These are phyloP conservation scores for Eurosta solidaginis DNA, from an alignment of 1,140 invertebrate species.

Conservation along the genomic window DNA sequence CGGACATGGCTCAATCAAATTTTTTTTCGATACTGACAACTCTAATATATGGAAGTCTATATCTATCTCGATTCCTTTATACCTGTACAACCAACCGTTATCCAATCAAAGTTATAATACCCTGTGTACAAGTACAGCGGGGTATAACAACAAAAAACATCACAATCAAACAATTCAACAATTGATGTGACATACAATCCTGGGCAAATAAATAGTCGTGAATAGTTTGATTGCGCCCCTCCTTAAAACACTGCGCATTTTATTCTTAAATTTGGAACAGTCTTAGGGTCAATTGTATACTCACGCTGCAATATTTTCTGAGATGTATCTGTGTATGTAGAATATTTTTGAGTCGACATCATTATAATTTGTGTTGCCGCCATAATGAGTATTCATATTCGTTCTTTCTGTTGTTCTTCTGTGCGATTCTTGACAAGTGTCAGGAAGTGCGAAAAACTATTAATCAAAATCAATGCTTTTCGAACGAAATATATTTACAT, in stretches of 20 bases:
- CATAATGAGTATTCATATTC: not conserved
- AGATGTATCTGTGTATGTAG: no score
- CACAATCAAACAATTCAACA: not conserved
- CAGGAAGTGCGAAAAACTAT: constrained; percentile 36
- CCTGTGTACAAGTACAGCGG: no score
- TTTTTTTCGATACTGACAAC: no score
- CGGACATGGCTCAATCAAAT: no score
- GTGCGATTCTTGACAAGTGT: constrained; percentile 32
- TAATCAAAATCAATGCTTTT: constrained; percentile 35
- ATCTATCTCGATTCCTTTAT: no score
- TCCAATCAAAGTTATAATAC: no score
- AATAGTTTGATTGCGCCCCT: not conserved
- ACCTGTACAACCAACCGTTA: no score
- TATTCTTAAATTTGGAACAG: not conserved
- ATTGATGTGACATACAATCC: not conserved
- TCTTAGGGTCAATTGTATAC: not conserved
- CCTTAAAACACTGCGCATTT: not conserved
- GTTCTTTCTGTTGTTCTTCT: constrained; percentile 11
- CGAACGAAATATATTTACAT: not conserved
- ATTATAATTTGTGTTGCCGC: not conserved
- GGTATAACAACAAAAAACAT: no score
- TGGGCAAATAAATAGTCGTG: not conserved
- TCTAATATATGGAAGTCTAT: no score
- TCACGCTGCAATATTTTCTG: no score
- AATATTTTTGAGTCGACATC: not conserved